Base-by-base conservation (phyloP, 2,888 invertebrate species). In the Philereme transversata region DNA sequence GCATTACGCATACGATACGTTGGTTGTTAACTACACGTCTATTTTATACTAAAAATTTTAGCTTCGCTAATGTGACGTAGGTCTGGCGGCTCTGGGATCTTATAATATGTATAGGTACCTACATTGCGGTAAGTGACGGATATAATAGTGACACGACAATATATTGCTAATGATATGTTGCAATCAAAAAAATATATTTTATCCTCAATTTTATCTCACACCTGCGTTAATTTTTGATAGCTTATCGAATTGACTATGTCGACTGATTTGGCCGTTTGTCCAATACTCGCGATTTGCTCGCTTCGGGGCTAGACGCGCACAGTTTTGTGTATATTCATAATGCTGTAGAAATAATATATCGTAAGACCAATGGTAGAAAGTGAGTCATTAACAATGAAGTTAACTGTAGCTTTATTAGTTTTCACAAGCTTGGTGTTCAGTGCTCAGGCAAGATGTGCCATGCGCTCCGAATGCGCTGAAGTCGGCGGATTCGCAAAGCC, bases 151-250 rank as follows among this genome's bases (percentile, higher is more conserved):
- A 40, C 45, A 22, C 34, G n/a, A 47, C 9, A 35, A n/a, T 4
- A 38, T 51, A 43, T n/a, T 4, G 8, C 35, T n/a, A 41, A 9
- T 51, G 10, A 36, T 44, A 70, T 57, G 38, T 56, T 58, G 47
- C 50, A 58, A 62, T 64, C 60, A 57, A 51, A 36, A 61, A 65
- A 65, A 62, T 63, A 59, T 51, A 56, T 62, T 22, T 22, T 22
- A 22, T 22, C 22, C 22, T 22, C 22, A 22, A 44, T 57, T 66
- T 78, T 83, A 88, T 86, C 86, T 67, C 55, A 71, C 86, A 88
- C 87, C 87, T 88, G 87, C 78, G 72, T 76, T 78, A 77, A 78
- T 79, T 82, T 76, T 59, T 68, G 84, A 87, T 88, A 87, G 60
- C 69, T 60, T 87, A 88, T 88, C 85, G 70, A 71, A 71, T 71